Evolutionary conservation across 2,113 vertebrate species (phyloP), one percentile per base, ranked within the genome.

Genomic region (Paracanthobrama guichenoti): DNA sequence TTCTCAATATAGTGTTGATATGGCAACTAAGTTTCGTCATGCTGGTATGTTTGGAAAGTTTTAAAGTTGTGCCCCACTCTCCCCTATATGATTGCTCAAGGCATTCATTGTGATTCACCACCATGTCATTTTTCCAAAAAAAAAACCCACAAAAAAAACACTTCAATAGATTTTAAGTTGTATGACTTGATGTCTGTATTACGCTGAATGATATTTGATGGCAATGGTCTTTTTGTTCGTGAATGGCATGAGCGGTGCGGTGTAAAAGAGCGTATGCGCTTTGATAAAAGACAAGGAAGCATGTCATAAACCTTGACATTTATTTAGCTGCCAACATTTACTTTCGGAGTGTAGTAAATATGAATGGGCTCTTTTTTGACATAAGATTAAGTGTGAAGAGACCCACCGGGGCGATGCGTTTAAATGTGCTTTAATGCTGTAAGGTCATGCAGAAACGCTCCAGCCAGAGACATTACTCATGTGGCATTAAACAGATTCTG

Each of bases 401-500:
- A 22, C 20, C 26, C 57, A 18, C 6, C 18, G 0, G 13, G 42
- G 13, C 12, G 13, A 26, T 13, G 16, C 22, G n/a, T 59, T 79
- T 84, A 77, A 69, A 12, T n/a, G 64, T 24, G 59, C n/a, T n/a
- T 42, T 53, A 81, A 76, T 57, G 55, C 62, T 86, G 74, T 55
- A 13, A 76, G 76, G 73, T 74, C 60, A 42, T 3, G 73, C 53
- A 28, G 42, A 81, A 78, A 62, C 53, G 64, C 87, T 89, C 59
- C 35, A 39, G 42, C 6, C 28, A 18, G 57, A 89, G 76, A 75
- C 44, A 28, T 83, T 89, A 88, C 84, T 86, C 83, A 83, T 67
- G 69, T 48, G 53, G 72, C 42, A 1, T 83, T 89, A 79, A 13
- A 24, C 88, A 2, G 53, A 69, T 67, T 92, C 90, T 87, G 86